Evolutionary conservation across 1,140 invertebrate genomes (phyloP).

Genomic region (Chrysoperla carnea): DNA sequence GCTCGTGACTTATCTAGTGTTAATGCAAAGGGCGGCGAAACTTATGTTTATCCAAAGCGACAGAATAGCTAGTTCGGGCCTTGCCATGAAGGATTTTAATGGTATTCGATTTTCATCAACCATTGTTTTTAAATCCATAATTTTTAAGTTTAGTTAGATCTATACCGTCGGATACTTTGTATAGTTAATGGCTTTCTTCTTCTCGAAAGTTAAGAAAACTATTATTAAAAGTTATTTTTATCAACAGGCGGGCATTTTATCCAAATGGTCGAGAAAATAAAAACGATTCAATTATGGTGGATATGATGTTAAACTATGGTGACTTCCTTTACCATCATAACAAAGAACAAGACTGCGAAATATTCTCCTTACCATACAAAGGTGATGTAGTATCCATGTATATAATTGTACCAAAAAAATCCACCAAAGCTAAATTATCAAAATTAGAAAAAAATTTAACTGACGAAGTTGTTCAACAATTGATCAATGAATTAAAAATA

Average conservation of each 20-base stretch:
- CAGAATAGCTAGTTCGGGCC: too few species aligned
- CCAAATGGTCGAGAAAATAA: constrained; percentile 15
- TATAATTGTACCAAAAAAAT: constrained; percentile 40
- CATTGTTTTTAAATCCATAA: too few species aligned
- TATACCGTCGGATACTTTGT: too few species aligned
- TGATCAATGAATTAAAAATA: constrained; percentile 28
- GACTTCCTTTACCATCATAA: constrained; percentile 36
- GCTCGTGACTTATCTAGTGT: too few species aligned
- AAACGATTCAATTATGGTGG: constrained; percentile 23
- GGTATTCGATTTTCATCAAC: too few species aligned
- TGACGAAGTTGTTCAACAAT: constrained; percentile 25
- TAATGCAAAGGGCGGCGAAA: too few species aligned
- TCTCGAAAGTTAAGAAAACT: too few species aligned
- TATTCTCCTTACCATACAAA: constrained; percentile 55
- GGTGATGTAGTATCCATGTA: constrained; percentile 46
- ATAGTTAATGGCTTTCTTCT: too few species aligned
- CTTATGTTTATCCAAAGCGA: too few species aligned
- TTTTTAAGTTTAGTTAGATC: too few species aligned
- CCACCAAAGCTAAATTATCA: constrained; percentile 23
- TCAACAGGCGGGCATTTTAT: constrained; percentile 27
- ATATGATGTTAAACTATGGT: constrained; percentile 45
- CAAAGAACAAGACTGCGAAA: constrained; percentile 30
- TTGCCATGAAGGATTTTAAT: too few species aligned
- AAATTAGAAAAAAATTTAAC: constrained; percentile 30
- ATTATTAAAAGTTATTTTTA: too few species aligned